These are phyloP conservation scores for Saccopteryx leptura DNA, from an alignment of 2,113 vertebrate species.

Conservation along the genomic window DNA sequence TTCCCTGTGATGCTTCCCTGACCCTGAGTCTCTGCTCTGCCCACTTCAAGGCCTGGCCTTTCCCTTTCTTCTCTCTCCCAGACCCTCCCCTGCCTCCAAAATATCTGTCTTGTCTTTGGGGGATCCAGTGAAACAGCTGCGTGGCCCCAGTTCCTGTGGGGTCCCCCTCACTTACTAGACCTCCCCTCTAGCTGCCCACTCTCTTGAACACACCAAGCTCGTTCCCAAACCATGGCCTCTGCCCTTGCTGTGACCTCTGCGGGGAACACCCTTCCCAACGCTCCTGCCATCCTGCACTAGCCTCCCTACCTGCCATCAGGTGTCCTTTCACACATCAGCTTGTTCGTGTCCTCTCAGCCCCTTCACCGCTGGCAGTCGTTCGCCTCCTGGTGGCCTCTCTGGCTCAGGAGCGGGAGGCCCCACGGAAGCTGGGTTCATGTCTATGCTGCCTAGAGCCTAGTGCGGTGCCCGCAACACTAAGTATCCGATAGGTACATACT, in stretches of 20 bases:
- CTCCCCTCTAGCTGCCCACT: background rate
- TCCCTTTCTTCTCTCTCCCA: background rate
- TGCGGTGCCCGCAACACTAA: fast-evolving
- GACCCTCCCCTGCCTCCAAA: background rate
- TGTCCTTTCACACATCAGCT: background rate
- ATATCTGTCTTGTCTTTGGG: background rate
- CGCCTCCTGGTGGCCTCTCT: background rate
- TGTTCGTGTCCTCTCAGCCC: too few relatives aligned
- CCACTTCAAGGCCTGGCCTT: background rate
- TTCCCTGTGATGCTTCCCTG: background rate
- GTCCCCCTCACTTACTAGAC: background rate
- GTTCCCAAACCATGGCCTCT: background rate
- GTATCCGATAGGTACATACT: background rate
- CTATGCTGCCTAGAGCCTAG: background rate
- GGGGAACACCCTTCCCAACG: background rate
- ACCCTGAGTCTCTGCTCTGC: background rate
- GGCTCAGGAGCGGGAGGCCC: background rate
- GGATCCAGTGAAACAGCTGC: background rate
- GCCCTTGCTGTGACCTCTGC: background rate
- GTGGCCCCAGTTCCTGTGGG: background rate
- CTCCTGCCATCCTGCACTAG: background rate
- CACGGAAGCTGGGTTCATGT: fast-evolving
- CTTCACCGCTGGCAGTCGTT: background rate
- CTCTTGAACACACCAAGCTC: background rate
- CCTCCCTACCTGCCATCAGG: background rate